Base-by-base conservation (phyloP, 2,888 invertebrate genomes). In the Brenthis ino region DNA sequence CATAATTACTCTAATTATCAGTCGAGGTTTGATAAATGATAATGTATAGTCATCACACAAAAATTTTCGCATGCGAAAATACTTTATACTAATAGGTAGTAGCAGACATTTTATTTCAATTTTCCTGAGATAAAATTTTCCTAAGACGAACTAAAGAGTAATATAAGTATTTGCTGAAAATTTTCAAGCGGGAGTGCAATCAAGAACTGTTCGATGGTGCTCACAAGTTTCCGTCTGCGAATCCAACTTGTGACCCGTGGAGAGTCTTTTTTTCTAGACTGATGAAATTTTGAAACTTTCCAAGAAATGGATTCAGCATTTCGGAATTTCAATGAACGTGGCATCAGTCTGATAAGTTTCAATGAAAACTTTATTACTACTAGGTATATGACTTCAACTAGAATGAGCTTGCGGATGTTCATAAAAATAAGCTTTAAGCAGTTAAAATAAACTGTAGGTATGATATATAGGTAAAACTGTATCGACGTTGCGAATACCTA, bases 221-320 rank as follows among this genome's bases (percentile, higher is more conserved):
- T 82, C 79, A 80, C 75, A 87, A 86, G 82, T 88, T 81, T 79
- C 79, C 75, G 77, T 78, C 77, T 79, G 77, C 74, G 78, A 84
- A 82, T 81, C 79, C 80, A 86, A 87, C 83, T 88, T 82, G 81
- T 77, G 86, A 84, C 84, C 84, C 81, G 78, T 74, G 75, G 82
- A 77, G 79, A n/a, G 28, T 82, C 79, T 72, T 74, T 83, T 83
- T 83, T 85, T 87, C 82, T 80, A 80, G 83, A 84, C 82, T 79
- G 85, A 88, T 88, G 86, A 89, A 89, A 87, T 85, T 86, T 85
- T 77, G 65, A 83, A 89, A 89, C 82, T 88, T 84, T 80, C 77
- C 77, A 76, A 80, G 77, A 76, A 82, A 83, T 86, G 84, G 82
- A 81, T 82, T 86, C 82, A 74, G 74, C 79, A 69, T 68, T 60